Evolutionary conservation across 2,797 vertebrate species (phyloP).

Genomic region (Xiphophorus birchmanni): DNA sequence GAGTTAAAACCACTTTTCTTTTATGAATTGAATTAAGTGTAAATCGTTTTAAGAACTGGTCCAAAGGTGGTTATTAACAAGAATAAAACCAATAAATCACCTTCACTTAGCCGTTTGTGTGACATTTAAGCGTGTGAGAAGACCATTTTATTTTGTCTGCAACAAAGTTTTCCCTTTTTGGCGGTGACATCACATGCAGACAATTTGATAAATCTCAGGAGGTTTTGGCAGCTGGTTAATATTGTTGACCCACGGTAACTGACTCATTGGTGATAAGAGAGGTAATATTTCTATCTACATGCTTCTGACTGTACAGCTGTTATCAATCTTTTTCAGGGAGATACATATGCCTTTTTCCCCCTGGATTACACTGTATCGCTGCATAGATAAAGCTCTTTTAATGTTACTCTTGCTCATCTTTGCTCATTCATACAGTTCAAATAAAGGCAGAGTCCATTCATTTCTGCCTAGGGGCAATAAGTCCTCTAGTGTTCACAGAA

Average conservation of each 20-base stretch:
- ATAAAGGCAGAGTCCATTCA: neutral
- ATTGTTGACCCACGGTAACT: conserved; percentile 26
- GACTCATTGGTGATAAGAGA: conserved; percentile 25
- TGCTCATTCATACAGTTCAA: neutral
- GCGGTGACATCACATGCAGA: conserved; percentile 24
- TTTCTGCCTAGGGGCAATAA: neutral
- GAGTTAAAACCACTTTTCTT: conserved; percentile 5
- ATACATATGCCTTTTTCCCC: neutral
- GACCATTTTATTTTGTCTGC: conserved; percentile 15
- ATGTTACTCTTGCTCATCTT: neutral
- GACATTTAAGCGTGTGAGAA: conserved; percentile 34
- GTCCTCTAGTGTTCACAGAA: neutral
- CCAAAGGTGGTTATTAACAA: neutral
- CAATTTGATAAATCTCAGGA: conserved; percentile 6
- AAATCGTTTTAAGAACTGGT: conserved; percentile 3
- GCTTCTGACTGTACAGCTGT: neutral
- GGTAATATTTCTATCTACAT: conserved; percentile 14
- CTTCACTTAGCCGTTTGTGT: conserved; percentile 23
- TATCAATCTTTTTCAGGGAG: neutral
- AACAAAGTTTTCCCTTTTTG: conserved; percentile 29
- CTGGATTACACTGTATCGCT: neutral
- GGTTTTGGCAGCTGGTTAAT: conserved; percentile 23
- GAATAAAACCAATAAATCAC: conserved; percentile 3
- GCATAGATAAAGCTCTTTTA: neutral
- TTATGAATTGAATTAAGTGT: neutral